Evolutionary conservation across 2,888 invertebrate species (phyloP).

Genomic region (Tipula lateralis): DNA sequence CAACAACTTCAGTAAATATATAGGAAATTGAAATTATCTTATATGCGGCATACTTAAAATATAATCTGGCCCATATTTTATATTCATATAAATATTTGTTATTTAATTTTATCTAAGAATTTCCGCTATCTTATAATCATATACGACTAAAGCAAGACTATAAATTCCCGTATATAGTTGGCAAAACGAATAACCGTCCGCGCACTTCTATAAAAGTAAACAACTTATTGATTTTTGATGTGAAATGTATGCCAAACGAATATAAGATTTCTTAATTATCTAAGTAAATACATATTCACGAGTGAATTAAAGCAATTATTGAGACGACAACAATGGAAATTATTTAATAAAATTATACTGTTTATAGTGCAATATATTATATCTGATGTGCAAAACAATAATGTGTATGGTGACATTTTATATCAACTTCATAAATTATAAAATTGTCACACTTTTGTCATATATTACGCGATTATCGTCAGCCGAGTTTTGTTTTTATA

Average conservation of each 20-base stretch:
- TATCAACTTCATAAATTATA: background rate
- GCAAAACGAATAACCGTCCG: background rate
- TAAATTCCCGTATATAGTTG: background rate
- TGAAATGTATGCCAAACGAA: background rate
- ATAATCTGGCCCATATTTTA: background rate
- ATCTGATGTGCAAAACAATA: too few species aligned
- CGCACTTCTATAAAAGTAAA: background rate
- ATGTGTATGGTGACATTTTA: background rate
- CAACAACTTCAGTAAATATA: background rate
- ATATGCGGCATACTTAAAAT: background rate
- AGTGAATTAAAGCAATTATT: background rate
- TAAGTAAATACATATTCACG: background rate
- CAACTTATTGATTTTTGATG: background rate
- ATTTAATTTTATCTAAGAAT: background rate
- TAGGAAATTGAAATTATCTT: background rate
- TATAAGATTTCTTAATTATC: background rate
- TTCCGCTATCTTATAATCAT: background rate
- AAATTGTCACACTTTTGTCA: background rate
- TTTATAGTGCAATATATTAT: too few species aligned
- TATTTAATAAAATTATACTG: background rate
- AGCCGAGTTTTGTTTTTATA: background rate
- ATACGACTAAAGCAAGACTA: background rate
- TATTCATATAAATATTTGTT: background rate
- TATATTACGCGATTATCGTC: background rate
- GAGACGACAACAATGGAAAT: background rate